These are phyloP conservation scores for Cyrtorhinus lividipennis DNA, from an alignment of 1,140 invertebrate genomes.

Conservation along the genomic window DNA sequence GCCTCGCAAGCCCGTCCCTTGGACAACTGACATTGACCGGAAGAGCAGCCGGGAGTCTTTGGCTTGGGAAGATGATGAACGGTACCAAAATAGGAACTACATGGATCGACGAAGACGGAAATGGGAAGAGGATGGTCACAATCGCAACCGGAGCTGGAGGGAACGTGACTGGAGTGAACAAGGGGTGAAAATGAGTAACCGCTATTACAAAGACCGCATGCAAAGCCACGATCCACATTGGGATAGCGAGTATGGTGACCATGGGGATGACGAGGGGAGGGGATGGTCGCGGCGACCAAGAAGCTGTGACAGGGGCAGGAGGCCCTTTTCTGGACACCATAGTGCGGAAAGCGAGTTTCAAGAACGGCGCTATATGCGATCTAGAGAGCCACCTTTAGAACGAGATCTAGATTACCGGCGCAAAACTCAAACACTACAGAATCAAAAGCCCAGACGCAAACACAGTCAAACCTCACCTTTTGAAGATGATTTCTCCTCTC, in stretches of 20 bases:
- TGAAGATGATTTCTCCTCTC: constrained; percentile 49
- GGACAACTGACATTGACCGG: constrained; percentile 28
- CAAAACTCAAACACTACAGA: constrained; percentile 17
- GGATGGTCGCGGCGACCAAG: constrained; percentile 20
- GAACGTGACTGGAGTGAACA: constrained; percentile 28
- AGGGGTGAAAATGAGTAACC: constrained; percentile 30
- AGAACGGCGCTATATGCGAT: constrained; percentile 14
- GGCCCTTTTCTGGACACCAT: constrained; percentile 21
- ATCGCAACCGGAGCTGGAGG: constrained; percentile 16
- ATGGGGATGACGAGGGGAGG: constrained; percentile 24
- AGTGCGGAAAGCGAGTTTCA: constrained; percentile 16
- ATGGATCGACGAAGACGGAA: constrained; percentile 25
- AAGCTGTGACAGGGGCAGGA: constrained; percentile 21
- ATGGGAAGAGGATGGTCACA: constrained; percentile 31
- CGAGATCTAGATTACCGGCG: constrained; percentile 15
- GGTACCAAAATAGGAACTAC: constrained; percentile 23
- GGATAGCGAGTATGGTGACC: constrained; percentile 35
- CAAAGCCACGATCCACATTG: constrained; percentile 37
- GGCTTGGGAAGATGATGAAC: constrained; percentile 27
- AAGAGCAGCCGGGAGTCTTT: constrained; percentile 24
- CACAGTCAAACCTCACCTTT: constrained; percentile 40
- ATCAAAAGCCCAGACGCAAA: constrained; percentile 21
- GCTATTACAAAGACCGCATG: constrained; percentile 32
- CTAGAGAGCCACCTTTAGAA: constrained; percentile 2
- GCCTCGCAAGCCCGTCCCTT: constrained; percentile 26